A percentile compares a stretch with the other conserved stretches of the same genome.
Evolutionary conservation across 2,113 vertebrate species (phyloP).

Genomic region (Cynoglossus semilaevis): DNA sequence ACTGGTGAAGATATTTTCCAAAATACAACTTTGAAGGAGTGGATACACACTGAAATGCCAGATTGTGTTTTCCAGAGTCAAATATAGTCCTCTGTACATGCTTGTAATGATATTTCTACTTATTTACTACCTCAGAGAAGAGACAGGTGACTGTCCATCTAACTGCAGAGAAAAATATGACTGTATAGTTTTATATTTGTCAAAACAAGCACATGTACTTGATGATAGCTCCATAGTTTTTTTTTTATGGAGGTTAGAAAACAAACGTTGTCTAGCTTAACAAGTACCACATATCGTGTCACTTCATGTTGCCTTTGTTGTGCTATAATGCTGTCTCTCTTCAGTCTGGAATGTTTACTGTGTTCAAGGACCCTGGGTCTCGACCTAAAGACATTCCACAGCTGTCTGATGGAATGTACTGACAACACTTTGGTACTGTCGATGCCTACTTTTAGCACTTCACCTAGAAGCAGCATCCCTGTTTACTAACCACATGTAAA

Average conservation of each 20-base stretch:
- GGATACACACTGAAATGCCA: conserved; percentile 20
- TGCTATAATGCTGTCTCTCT: conserved; percentile 7
- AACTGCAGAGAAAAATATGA: conserved; percentile 59
- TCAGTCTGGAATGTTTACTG: conserved; percentile 43
- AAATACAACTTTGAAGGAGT: conserved; percentile 33
- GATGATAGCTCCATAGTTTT: conserved; percentile 52
- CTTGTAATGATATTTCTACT: conserved; percentile 65
- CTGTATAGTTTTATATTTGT: conserved; percentile 60
- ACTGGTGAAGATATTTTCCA: conserved; percentile 40
- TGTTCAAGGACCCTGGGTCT: conserved; percentile 10
- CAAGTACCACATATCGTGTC: conserved; percentile 14
- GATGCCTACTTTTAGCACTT: background rate
- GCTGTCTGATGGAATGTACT: conserved; percentile 11
- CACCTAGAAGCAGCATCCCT: background rate
- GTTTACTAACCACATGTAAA: background rate
- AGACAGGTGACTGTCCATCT: conserved; percentile 57
- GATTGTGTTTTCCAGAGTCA: conserved; percentile 29
- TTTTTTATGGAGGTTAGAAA: conserved; percentile 47
- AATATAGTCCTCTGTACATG: conserved; percentile 48
- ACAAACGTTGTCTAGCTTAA: conserved; percentile 29
- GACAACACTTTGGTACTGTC: background rate
- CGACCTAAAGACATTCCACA: conserved; percentile 7
- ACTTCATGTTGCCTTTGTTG: conserved; percentile 10
- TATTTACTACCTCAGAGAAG: conserved; percentile 74
- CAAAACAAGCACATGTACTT: conserved; percentile 65